Conservation (phyloP, 2,888 invertebrate species). For the Campoplex capitator region DNA sequence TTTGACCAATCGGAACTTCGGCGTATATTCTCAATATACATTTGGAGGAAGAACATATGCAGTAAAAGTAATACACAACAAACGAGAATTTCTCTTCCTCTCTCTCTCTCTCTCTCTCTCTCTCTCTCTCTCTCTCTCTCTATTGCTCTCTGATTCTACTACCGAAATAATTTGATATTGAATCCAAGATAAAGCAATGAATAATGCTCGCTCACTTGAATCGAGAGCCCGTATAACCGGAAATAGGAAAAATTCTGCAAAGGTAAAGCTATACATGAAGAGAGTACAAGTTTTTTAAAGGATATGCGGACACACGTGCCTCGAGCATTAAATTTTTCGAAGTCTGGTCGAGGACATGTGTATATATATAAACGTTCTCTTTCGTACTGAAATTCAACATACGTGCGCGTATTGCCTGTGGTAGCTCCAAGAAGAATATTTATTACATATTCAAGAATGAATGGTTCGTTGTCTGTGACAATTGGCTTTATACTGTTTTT, state of each 20-base stretch:
- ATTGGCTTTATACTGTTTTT: constrained; percentile 28
- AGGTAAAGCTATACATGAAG: constrained; percentile 20
- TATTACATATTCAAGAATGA: constrained; percentile 57
- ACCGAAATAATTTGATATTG: constrained; percentile 69
- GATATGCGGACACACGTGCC: constrained; percentile 22
- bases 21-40: not conserved
- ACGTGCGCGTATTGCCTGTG: not conserved
- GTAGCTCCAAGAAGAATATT: constrained; percentile 47
- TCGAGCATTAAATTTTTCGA: constrained; percentile 49
- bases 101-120: not conserved
- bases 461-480: constrained; percentile 56
- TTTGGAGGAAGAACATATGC: not conserved
- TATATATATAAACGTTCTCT: constrained; percentile 11
- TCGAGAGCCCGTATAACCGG: constrained; percentile 49
- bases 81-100: not conserved
- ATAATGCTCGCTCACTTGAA: constrained; percentile 51
- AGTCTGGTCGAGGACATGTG: constrained; percentile 36
- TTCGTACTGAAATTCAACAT: constrained; percentile 33
- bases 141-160: not conserved
- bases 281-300: constrained; percentile 44
- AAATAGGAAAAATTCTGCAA: constrained; percentile 64
- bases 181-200: constrained; percentile 66
- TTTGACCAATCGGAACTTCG: not conserved
- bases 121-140: not conserved
- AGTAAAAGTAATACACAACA: not conserved